Evolutionary conservation across 2,113 vertebrate species (phyloP), one percentile per base, ranked within the genome.

Genomic region (Turnix velox): DNA sequence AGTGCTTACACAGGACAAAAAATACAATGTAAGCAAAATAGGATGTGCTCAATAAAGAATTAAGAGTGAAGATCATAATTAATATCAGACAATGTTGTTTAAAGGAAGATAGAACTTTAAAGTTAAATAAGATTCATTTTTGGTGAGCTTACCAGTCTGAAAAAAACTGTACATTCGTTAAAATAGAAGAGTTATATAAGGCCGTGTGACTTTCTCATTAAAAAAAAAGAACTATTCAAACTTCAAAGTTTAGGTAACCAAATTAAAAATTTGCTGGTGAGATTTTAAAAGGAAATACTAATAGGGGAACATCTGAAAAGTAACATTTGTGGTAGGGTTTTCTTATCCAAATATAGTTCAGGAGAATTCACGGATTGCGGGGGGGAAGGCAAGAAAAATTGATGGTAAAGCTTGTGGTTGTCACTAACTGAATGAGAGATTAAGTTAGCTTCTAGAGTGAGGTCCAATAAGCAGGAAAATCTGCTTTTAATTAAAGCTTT

Each of bases 401-500:
- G 43, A 39, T 90, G 30, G 30, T 49, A 88, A 95, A 87, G 51
- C 35, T 54, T 57, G 31, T 75, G 31, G 31, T 25, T 91, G 82
- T 27, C 9, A 65, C 40, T 69, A 45, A 59, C 62, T 72, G 66
- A 73, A 89, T n/a, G 39, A 83, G 48, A 59, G 25, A 69, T 40
- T 69, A 83, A 93, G 76, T 71, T 33, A 52, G 42, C 42, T 90
- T 74, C 68, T 59, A 80, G 42, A 87, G 57, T 92, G 42, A 85
- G 20, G 63, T 80, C 49, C 59, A 73, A 42, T 35, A 25, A 43
- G 42, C 24, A 71, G 51, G 27, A 87, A 87, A 93, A 93, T 35
- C 18, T 63, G 35, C 87, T 59, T 84, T 92, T 93, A 94, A 93
- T 96, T 91, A 87, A 91, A 91, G 35, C 88, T 18, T 69, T 84